These are phyloP conservation scores for Clarias laeviceps DNA, from an alignment of 2,797 vertebrate genomes.

Conservation along the genomic window DNA sequence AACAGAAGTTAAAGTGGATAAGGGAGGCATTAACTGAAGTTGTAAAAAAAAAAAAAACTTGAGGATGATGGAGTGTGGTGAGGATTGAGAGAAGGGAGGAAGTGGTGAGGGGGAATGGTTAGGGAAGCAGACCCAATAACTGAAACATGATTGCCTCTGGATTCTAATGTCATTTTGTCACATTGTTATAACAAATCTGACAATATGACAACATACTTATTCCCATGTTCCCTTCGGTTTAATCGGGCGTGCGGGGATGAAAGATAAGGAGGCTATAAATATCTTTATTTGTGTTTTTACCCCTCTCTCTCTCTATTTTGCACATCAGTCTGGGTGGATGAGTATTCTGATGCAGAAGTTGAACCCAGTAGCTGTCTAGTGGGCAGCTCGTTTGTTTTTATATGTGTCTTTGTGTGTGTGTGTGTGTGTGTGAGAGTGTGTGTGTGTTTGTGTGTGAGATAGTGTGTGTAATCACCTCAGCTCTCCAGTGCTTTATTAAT, in stretches of 20 bases:
- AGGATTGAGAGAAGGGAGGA: constrained; percentile 36
- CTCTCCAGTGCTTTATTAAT: constrained; percentile 69
- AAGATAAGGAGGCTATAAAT: constrained; percentile 68
- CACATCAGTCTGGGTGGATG: constrained; percentile 67
- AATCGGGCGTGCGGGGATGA: constrained; percentile 70
- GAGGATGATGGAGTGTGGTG: constrained; percentile 69
- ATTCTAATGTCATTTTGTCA: constrained; percentile 78
- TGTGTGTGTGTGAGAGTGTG: constrained; percentile 39
- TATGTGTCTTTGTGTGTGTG: constrained; percentile 30
- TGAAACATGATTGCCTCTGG: constrained; percentile 76
- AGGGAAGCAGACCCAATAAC: constrained; percentile 67
- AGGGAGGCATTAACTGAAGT: constrained; percentile 76
- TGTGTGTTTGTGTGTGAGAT: constrained; percentile 41
- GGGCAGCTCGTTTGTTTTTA: constrained; percentile 62
- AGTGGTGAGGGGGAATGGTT: neutral
- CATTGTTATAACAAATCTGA: constrained; percentile 79
- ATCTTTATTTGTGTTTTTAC: constrained; percentile 68
- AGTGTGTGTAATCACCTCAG: constrained; percentile 53
- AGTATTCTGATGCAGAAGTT: constrained; percentile 65
- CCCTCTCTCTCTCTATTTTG: constrained; percentile 46
- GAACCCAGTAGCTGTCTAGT: constrained; percentile 61
- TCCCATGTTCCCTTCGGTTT: constrained; percentile 68
- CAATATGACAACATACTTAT: constrained; percentile 75
- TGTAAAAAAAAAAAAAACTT: constrained; percentile 76
- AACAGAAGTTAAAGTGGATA: constrained; percentile 65